Evolutionary conservation across 2,888 invertebrate genomes (phyloP), one percentile per base, ranked within the genome.

Genomic region (Apoda limacodes): DNA sequence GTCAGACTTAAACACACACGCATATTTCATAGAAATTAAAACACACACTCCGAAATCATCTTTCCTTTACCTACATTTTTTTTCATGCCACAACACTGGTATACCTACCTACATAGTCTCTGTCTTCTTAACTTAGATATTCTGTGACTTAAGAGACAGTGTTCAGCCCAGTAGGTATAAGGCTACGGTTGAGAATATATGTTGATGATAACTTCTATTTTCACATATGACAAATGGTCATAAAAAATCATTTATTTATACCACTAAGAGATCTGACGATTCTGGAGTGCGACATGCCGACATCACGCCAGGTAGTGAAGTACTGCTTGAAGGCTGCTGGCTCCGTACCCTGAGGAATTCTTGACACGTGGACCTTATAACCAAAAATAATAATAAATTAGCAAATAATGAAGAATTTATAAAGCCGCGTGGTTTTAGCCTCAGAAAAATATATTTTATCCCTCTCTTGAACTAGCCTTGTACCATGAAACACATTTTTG

Each of bases 321-420:
- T 93, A 95, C 52, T 95, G 94, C 46, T 92, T 93, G 74, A 96
- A 96, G 5, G 88, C 84, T 0, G 91, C 88, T 0, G 95, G 88
- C 61, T 96, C 96, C 0, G 89, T 91, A 11, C 87, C 87, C 55
- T 95, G 92, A 0, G 92, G 88, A 9, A 95, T 84, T 45, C 89
- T 84, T 37, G 85, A 83, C 1, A 88, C 82, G 48, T 86, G 84
- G 1, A 88, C 84, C 76, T 86, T 65, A 1, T 11, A n/a, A n/a
- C n/a, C n/a, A n/a, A n/a, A n/a, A n/a, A n/a, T n/a, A n/a, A n/a
- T n/a, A n/a, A n/a, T n/a, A n/a, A n/a, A n/a, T n/a, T n/a, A n/a
- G n/a, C n/a, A n/a, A n/a, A n/a, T n/a, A n/a, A n/a, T n/a, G n/a
- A n/a, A n/a, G n/a, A n/a, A n/a, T n/a, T n/a, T n/a, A n/a, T n/a